Percentiles rank a stretch among this genome's conserved stretches.
phyloP scores from a whole-genome alignment of 2,888 invertebrate species.

The Euplexia lucipara region DNA sequence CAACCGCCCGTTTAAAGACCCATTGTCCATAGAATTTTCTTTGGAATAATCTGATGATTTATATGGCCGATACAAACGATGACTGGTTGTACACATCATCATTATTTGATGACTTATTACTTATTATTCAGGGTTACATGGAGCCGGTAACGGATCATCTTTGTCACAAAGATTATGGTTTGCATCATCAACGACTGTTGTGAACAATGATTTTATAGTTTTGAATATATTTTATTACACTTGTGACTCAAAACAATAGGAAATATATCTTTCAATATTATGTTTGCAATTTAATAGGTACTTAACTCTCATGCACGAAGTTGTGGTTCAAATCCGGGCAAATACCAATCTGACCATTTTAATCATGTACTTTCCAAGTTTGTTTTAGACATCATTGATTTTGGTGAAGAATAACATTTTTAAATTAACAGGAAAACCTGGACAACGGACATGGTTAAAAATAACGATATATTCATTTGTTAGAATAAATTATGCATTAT shows the following conservation, averaged over 20 bases:
- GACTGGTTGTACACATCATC: constrained; percentile 16
- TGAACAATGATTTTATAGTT: constrained; percentile 12
- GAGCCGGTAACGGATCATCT: not conserved
- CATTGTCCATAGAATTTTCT: not conserved
- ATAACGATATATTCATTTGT: no score
- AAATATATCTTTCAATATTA: not conserved
- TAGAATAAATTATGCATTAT: no score
- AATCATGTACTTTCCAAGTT: no score
- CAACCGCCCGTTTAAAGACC: not conserved
- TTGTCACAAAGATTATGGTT: constrained; percentile 13
- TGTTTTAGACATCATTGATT: no score
- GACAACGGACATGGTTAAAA: no score
- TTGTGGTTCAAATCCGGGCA: no score
- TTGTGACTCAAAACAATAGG: not conserved
- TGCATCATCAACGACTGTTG: constrained; percentile 12
- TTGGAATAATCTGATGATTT: constrained; percentile 32
- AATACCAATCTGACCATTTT: no score
- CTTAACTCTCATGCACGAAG: no score
- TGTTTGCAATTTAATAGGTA: not conserved
- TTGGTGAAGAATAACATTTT: no score
- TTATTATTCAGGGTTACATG: constrained; percentile 10
- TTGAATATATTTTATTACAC: constrained; percentile 4
- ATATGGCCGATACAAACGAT: constrained; percentile 1
- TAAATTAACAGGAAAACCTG: no score
- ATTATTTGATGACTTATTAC: constrained; percentile 24